Percentiles rank a stretch among this genome's conserved stretches.
Evolutionary conservation across 2,888 invertebrate species (phyloP).

Genomic region (Aleiodes testaceus): DNA sequence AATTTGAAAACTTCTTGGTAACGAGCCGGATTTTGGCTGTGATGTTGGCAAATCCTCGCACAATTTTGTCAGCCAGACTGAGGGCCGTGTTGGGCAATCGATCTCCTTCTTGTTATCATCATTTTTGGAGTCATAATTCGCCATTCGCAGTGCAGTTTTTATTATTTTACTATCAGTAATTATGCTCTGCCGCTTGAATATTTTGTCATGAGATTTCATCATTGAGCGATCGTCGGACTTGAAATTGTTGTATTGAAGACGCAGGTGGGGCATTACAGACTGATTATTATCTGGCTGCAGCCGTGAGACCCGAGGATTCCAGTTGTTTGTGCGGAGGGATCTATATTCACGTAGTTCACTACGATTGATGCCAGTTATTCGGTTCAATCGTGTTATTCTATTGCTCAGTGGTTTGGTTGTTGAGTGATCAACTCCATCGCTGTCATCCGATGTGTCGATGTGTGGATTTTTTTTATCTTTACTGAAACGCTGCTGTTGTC

Average conservation of each 20-base stretch:
- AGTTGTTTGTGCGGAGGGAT: conserved; percentile 63
- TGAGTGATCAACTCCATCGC: conserved; percentile 59
- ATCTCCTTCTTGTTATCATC: conserved; percentile 54
- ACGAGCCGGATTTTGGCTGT: conserved; percentile 83
- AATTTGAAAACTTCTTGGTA: conserved; percentile 86
- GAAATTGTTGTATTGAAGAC: conserved; percentile 65
- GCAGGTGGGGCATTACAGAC: conserved; percentile 53
- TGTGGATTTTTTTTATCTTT: conserved; percentile 73
- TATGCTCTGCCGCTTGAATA: conserved; percentile 64
- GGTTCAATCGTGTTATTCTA: conserved; percentile 50
- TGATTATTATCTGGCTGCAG: conserved; percentile 55
- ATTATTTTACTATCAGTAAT: conserved; percentile 65
- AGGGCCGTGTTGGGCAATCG: conserved; percentile 78
- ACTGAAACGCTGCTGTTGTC: conserved; percentile 76
- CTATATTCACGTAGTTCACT: conserved; percentile 59
- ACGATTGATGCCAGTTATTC: conserved; percentile 49
- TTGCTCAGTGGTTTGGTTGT: conserved; percentile 53
- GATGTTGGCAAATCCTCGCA: conserved; percentile 81
- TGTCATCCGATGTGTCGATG: conserved; percentile 74
- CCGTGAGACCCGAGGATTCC: conserved; percentile 60
- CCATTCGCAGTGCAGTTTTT: conserved; percentile 64
- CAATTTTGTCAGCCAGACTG: conserved; percentile 83
- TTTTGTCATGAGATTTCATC: conserved; percentile 40
- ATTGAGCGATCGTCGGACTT: conserved; percentile 53
- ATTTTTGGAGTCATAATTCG: conserved; percentile 68